Base-by-base conservation (phyloP, 1,140 invertebrate species). In the Eueides isabella region DNA sequence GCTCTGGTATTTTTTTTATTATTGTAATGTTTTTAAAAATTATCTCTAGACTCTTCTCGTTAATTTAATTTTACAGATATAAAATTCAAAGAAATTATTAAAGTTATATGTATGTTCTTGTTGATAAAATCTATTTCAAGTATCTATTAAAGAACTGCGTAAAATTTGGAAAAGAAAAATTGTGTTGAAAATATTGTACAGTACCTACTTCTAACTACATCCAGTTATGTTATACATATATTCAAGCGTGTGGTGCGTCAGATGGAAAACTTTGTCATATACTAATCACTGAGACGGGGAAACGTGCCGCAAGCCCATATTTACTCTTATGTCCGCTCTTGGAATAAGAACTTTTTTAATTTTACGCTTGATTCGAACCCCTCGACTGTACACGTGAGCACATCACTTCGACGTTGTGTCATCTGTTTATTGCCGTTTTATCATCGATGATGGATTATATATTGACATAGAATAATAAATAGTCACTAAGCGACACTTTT, bases 271-370 rank as follows among this genome's bases (percentile, higher is more conserved):
- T 38, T 61, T 19, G 61, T 70, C 23, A 55, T 38, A 70, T 70
- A 70, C 31, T 70, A 70, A 62, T 62, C 68, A 70, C 33, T 70
- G 44, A 23, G 12, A 55, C 68, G 68, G 62, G 68, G 48, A 38
- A 23, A 70, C 31, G 33, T 33, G 33, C 31, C 55, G 55, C 19
- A 55, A 61, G 38, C 31, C 31, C 68, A 62, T 62, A 70, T 70
- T 70, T 70, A 70, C 31, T 69, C 48, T 41, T 19, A 70, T 70
- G 55, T 70, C 19, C 48, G 55, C 67, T 61, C 55, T 38, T 70
- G 61, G 66, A 30, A 81, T 83, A 81, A 74, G 71, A 89, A 87
- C 83, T 89, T 89, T 89, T 88, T 87, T 89, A 86, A 89, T 89
- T 87, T 87, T 85, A 89, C 83, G 85, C 84, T 84, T 83, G 70